Evolutionary conservation across 53 echinoderm and acorn worm species (phyloP).

Genomic region (Mesocentrotus franciscanus): DNA sequence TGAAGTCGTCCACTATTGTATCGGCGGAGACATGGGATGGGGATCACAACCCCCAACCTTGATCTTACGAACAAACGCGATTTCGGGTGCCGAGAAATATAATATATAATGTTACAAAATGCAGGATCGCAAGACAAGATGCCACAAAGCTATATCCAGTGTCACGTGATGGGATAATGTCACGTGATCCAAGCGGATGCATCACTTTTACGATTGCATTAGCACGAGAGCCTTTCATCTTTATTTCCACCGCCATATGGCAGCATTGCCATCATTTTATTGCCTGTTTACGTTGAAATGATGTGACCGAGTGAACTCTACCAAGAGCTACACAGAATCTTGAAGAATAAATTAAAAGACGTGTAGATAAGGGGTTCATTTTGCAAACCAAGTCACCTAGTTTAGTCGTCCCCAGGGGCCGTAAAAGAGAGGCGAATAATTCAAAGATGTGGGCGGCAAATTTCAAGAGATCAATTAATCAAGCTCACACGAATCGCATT

Average conservation of each 20-base stretch:
- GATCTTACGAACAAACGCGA: background rate
- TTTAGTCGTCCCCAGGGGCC: background rate
- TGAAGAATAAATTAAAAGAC: background rate
- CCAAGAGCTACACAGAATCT: background rate
- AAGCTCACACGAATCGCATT: background rate
- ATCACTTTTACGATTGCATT: conserved; percentile 7
- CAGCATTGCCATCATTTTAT: conserved; percentile 31
- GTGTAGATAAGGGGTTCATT: background rate
- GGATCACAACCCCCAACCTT: background rate
- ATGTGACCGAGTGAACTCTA: conserved; percentile 30
- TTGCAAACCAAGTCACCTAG: background rate
- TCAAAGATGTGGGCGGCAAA: background rate
- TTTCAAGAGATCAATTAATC: background rate
- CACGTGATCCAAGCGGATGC: background rate
- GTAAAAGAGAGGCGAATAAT: background rate
- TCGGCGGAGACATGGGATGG: background rate
- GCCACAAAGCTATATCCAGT: background rate
- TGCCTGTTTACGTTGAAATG: conserved; percentile 3
- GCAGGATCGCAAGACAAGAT: background rate
- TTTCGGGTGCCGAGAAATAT: background rate
- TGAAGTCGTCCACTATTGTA: background rate
- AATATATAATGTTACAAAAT: background rate
- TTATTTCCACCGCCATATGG: background rate
- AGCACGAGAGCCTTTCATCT: conserved; percentile 30
- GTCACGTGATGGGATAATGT: background rate